phyloP scores from a whole-genome alignment of 2,113 vertebrate genomes.

The Amphilophus citrinellus region DNA sequence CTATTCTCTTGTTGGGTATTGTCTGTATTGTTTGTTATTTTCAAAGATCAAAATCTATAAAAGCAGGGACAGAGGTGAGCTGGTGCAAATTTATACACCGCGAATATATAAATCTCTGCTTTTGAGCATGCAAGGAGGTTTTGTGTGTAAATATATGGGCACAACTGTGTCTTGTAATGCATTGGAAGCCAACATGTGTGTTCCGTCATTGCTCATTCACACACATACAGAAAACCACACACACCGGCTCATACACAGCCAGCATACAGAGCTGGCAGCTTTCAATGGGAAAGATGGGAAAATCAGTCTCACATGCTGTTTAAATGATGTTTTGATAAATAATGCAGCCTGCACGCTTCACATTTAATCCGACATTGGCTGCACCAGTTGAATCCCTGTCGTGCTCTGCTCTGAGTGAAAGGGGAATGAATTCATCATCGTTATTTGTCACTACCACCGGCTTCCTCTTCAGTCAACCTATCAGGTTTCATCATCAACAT shows the following conservation, averaged over 20 bases:
- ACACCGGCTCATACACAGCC: slow-evolving; percentile 14
- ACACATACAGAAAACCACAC: not conserved
- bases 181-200: slow-evolving; percentile 14
- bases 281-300: slow-evolving; percentile 39
- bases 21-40: slow-evolving; percentile 7
- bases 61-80: not conserved
- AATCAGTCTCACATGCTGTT: slow-evolving; percentile 55
- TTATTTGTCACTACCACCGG: slow-evolving; percentile 60
- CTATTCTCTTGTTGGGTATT: not conserved
- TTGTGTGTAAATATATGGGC: not conserved
- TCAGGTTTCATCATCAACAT: slow-evolving; percentile 65
- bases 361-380: slow-evolving; percentile 63
- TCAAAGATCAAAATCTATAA: slow-evolving; percentile 1
- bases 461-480: slow-evolving; percentile 64
- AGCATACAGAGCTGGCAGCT: slow-evolving; percentile 17
- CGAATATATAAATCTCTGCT: not conserved
- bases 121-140: not conserved
- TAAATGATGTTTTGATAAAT: slow-evolving; percentile 74
- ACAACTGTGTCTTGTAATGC: not conserved
- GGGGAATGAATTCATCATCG: slow-evolving; percentile 65
- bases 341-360: slow-evolving; percentile 63
- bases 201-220: slow-evolving; percentile 10
- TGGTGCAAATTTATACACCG: not conserved
- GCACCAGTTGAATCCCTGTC: slow-evolving; percentile 45
- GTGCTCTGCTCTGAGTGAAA: slow-evolving; percentile 36